Conservation (phyloP, 2,888 invertebrate species). For the Ceratothoa steindachneri region DNA sequence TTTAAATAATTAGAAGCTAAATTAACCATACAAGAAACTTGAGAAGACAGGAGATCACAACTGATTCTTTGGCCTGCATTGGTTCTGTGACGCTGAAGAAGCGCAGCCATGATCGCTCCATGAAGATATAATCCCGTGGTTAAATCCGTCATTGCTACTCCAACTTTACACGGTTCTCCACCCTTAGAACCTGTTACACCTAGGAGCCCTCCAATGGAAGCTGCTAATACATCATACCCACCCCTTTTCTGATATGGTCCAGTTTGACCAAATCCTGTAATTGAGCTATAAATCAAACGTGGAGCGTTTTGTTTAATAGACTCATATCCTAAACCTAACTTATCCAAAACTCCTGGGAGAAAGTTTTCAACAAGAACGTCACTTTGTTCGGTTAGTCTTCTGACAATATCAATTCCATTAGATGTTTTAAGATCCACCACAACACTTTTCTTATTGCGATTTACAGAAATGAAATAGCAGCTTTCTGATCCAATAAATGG, state of each 20-base stretch:
- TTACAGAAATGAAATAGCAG: constrained; percentile 79
- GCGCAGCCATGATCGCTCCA: constrained; percentile 87
- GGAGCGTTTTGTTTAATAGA: constrained; percentile 67
- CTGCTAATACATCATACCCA: constrained; percentile 95
- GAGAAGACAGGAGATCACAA: constrained; percentile 87
- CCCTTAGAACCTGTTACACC: constrained; percentile 80
- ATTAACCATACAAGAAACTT: constrained; percentile 67
- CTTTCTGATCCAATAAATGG: constrained; percentile 68
- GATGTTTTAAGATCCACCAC: constrained; percentile 75
- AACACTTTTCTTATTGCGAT: constrained; percentile 90
- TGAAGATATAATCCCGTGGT: constrained; percentile 91
- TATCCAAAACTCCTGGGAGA: constrained; percentile 78
- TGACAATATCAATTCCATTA: constrained; percentile 61
- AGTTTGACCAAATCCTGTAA: constrained; percentile 82
- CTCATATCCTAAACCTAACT: constrained; percentile 74
- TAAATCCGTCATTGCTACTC: constrained; percentile 87
- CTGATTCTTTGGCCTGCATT: constrained; percentile 87
- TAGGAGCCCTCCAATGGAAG: constrained; percentile 83
- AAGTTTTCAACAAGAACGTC: constrained; percentile 93
- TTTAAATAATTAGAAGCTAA: constrained; percentile 86
- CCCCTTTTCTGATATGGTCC: constrained; percentile 82
- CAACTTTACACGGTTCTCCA: constrained; percentile 83
- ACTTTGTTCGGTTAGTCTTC: constrained; percentile 53
- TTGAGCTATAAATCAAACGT: constrained; percentile 81
- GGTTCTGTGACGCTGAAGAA: constrained; percentile 70